These are phyloP conservation scores for Columba livia DNA, from an alignment of 2,113 vertebrate species.

Conservation along the genomic window DNA sequence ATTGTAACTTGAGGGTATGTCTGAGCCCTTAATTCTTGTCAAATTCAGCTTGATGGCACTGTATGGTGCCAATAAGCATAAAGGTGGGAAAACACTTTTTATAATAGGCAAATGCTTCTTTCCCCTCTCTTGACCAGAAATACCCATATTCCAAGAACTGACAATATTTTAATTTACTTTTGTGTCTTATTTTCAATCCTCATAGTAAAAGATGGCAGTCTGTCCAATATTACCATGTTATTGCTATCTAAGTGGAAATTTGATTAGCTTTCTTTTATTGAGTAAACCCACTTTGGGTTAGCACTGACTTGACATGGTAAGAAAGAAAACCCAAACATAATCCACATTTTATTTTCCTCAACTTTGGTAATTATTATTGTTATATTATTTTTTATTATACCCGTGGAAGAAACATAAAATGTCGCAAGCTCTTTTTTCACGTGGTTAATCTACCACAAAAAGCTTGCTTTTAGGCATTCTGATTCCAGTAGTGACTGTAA, in stretches of 20 bases:
- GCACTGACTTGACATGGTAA: neutral
- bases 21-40: slow-evolving; percentile 9
- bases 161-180: neutral
- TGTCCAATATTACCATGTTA: neutral
- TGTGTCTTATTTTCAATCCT: neutral
- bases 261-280: neutral
- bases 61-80: neutral
- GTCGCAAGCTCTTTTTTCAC: neutral
- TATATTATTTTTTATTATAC: neutral
- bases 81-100: neutral
- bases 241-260: neutral
- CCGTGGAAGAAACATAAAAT: neutral
- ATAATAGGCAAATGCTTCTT: neutral
- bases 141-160: neutral
- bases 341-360: neutral
- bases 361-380: neutral
- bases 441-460: neutral
- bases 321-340: neutral
- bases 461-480: neutral
- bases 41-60: neutral
- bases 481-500: neutral
- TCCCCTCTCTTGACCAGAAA: neutral
- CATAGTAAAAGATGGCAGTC: neutral
- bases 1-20: neutral
- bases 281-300: neutral